Conservation (phyloP, 2,888 invertebrate species). For the Odontothrips loti region DNA sequence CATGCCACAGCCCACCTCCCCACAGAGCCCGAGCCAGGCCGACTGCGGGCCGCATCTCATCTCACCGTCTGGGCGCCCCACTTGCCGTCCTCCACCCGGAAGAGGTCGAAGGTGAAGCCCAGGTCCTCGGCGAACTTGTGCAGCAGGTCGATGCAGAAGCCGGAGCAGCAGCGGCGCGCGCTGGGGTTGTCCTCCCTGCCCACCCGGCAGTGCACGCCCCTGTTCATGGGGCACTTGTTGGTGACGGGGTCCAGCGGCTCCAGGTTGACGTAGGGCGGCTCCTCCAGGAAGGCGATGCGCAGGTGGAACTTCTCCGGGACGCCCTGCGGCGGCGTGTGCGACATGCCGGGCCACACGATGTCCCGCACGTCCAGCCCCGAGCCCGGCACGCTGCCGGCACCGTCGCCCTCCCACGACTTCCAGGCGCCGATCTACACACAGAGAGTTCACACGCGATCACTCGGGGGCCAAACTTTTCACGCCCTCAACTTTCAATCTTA, state of each 20-base stretch:
- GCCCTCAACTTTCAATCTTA: no score
- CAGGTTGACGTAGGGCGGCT: constrained; percentile 90
- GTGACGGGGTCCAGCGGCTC: constrained; percentile 87
- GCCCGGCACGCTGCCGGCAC: no score
- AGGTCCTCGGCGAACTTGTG: constrained; percentile 91
- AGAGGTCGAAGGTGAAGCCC: constrained; percentile 93
- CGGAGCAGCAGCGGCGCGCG: constrained; percentile 92
- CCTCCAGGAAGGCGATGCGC: constrained; percentile 86
- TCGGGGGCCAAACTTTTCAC: no score
- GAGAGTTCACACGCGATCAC: no score
- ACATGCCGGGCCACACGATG: constrained; percentile 95
- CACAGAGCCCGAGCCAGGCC: no score
- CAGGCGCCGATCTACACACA: constrained; percentile 76
- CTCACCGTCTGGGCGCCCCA: constrained; percentile 75
- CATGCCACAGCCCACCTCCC: no score
- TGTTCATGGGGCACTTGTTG: constrained; percentile 80
- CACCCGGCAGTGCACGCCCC: constrained; percentile 80
- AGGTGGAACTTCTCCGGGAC: constrained; percentile 94
- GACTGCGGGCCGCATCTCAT: constrained; percentile 15
- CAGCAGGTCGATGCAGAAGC: constrained; percentile 95
- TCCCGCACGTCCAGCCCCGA: constrained; percentile 80
- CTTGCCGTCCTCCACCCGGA: constrained; percentile 85
- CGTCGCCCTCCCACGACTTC: constrained; percentile 82
- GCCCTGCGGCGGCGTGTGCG: constrained; percentile 91
- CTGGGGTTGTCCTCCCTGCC: constrained; percentile 77